Evolutionary conservation across 2,113 vertebrate species (phyloP), one percentile per base, ranked within the genome.

Genomic region (Callithrix jacchus): DNA sequence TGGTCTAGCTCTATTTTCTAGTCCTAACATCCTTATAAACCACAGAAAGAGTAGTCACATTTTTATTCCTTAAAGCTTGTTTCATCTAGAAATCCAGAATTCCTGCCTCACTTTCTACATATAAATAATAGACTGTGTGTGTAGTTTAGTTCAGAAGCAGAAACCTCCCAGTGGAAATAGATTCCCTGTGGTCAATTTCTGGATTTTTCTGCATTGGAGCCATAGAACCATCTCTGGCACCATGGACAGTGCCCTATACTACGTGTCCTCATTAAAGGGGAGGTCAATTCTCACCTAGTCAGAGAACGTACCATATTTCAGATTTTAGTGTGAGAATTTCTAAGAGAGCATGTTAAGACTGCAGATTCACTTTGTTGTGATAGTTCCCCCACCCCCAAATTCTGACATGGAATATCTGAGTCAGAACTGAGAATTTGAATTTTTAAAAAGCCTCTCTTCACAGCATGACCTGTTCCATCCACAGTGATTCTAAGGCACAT

Each of bases 41-140:
- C 8, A 77, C 23, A 42, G 6, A 42, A 42, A 86, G 4, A 66
- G 11, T 6, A 37, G 10, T 52, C 25, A 13, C 32, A 23, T 88
- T 80, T 77, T 40, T 87, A 47, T 58, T 14, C 47, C 6, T 54
- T 81, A 68, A 82, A 83, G 21, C 8, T 81, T 58, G 23, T 79
- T 79, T 89, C 71, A 83, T 40, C 6, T 7, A 40, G 89, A 94
- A 95, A 91, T 25, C 25, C 37, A 45, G 89, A 95, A 96, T 89
- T 16, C 21, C 32, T 47, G 13, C 49, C 76, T 89, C 76, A 45
- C 54, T 91, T 84, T 32, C 47, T 91, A 92, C 61, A 58, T 56
- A 58, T 40, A 77, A 93, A 81, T 8, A 71, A 87, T 40, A 71
- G 21, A 68, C 20, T 89, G 37, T 14, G 30, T 47, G 32, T 40